phyloP scores from a whole-genome alignment of 2,797 vertebrate genomes.

The Tarsius wallacei region DNA sequence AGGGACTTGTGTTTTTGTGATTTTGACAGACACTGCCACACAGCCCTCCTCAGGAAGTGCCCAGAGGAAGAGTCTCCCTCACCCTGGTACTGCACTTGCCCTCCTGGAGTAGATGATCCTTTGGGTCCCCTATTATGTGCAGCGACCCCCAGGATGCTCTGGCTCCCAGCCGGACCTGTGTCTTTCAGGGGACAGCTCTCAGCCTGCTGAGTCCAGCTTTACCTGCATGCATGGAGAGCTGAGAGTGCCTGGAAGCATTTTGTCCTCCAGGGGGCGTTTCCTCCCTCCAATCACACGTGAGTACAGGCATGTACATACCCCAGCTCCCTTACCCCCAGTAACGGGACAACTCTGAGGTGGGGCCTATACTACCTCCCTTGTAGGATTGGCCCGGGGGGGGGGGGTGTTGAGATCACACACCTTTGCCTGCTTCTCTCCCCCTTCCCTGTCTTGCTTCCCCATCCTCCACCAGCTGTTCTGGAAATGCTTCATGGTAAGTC shows the following conservation, averaged over 20 bases:
- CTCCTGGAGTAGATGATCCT: background rate
- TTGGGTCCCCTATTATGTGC: background rate
- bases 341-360: background rate
- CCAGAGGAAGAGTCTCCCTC: background rate
- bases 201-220: background rate
- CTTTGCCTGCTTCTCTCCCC: background rate
- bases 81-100: background rate
- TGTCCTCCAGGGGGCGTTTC: background rate
- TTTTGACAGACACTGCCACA: background rate
- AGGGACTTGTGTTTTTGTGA: background rate
- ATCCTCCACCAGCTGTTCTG: background rate
- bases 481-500: background rate
- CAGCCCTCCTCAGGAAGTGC: background rate
- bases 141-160: background rate
- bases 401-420: background rate
- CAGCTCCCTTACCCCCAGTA: background rate
- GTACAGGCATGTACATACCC: background rate
- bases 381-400: background rate
- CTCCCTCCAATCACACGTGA: background rate
- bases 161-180: background rate
- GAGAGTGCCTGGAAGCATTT: background rate
- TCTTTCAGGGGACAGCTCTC: background rate
- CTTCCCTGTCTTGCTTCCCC: background rate
- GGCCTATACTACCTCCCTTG: background rate
- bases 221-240: background rate